These are phyloP conservation scores for Aromia moschata DNA, from an alignment of 2,888 invertebrate species.

Conservation along the genomic window DNA sequence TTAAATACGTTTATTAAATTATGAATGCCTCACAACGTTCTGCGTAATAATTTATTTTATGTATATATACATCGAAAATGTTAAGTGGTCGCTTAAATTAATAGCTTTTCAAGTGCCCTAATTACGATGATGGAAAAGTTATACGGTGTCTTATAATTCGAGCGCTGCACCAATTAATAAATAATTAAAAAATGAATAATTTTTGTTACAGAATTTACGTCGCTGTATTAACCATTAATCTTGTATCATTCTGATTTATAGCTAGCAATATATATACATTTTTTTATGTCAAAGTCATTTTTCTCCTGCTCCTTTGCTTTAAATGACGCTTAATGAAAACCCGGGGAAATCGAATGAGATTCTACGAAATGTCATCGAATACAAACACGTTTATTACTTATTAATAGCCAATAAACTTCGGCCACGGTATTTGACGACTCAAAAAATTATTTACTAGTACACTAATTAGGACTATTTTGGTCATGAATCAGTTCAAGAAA, in stretches of 20 bases:
- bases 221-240: conserved; percentile 18
- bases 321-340: conserved; percentile 10
- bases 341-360: not conserved
- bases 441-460: not conserved
- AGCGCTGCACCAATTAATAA: conserved; percentile 17
- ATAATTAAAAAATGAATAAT: conserved; percentile 25
- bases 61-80: conserved; percentile 13
- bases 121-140: conserved; percentile 26
- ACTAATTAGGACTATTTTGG: not conserved
- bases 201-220: conserved; percentile 22
- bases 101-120: conserved; percentile 24
- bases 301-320: conserved; percentile 6
- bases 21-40: conserved; percentile 2
- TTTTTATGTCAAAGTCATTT: conserved; percentile 15
- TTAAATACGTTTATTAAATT: conserved; percentile 21
- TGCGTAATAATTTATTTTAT: conserved; percentile 13
- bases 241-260: conserved; percentile 21
- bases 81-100: conserved; percentile 21
- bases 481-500: not conserved
- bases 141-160: conserved; percentile 14
- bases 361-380: not conserved
- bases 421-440: not conserved
- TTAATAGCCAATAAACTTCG: not conserved
- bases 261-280: conserved; percentile 8
- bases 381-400: not conserved